Base-by-base conservation (phyloP, 2,888 invertebrate genomes). In the Drosophila subquinaria region DNA sequence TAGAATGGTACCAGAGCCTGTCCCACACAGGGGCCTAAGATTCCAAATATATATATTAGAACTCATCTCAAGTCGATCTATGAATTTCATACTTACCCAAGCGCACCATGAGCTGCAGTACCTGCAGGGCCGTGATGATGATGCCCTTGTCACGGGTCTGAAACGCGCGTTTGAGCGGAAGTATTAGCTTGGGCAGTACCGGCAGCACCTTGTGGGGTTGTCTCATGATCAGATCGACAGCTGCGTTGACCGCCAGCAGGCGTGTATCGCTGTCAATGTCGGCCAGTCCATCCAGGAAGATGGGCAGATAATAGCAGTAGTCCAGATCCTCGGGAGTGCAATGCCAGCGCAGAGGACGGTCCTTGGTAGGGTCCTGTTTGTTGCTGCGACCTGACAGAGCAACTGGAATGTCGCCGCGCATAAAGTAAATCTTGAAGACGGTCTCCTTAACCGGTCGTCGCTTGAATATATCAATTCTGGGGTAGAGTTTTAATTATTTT, bases 1-100 rank as follows among this genome's bases (percentile, higher is more conserved):
- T 98, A 99, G 93, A 98, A 99, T 0, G 98, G 98, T 8, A 99
- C 98, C 8, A 99, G 94, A 0, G 98, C 98, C 91, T 98, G 97
- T 0, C 98, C 99, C n/a, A 98, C 92, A 70, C 92, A 93, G 15
- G 93, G 93, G 38, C 92, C 93, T 93, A 15, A 10, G 11, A 4
- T 9, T 8, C 13, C 8, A 62, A 2, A 11, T 6, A 36, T 36
- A 11, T 15, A 17, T 48, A 40, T 35, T 3, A n/a, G 17, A n/a
- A 4, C 4, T 20, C 9, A 8, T 4, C 43, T 33, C 6, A 17
- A 30, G 9, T 20, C 10, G 6, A 47, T 27, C 1, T 11, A 40
- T 3, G 0, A 0, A 15, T 1, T 0, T 2, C 3, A 0, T 11
- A 59, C 90, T 79, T 96, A 77, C 96, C 96, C 30, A 96, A 95